A percentile compares a stretch with the other conserved stretches of the same genome.
Conservation (phyloP, 2,888 invertebrate genomes). For the Cynaeus angustus region DNA sequence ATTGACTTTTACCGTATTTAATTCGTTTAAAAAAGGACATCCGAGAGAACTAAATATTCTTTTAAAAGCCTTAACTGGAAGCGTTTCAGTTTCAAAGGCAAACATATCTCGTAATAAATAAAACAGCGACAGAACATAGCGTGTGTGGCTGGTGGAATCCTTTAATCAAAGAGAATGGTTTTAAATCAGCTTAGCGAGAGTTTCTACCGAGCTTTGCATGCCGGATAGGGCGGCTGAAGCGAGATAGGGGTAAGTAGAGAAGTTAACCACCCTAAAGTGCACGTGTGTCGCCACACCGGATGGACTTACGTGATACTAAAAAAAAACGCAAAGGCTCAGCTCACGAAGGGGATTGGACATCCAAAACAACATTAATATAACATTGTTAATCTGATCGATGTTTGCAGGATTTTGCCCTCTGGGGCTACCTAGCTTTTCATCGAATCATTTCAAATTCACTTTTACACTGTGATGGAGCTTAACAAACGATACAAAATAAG, state of each 20-base stretch:
- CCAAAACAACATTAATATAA: constrained; percentile 28
- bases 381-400: constrained; percentile 28
- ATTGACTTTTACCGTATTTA: constrained; percentile 41
- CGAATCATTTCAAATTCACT: constrained; percentile 32
- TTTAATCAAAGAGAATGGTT: constrained; percentile 66
- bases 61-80: constrained; percentile 58
- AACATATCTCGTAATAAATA: constrained; percentile 60
- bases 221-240: constrained; percentile 46
- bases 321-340: constrained; percentile 3
- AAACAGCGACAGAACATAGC: constrained; percentile 57
- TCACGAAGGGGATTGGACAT: constrained; percentile 12
- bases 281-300: constrained; percentile 35
- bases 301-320: constrained; percentile 20
- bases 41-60: constrained; percentile 47
- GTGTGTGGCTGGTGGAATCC: constrained; percentile 58
- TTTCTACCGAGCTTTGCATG: constrained; percentile 51
- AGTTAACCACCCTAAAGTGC: constrained; percentile 39
- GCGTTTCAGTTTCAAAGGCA: constrained; percentile 59
- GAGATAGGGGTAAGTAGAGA: constrained; percentile 49
- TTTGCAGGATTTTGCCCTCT: constrained; percentile 8
- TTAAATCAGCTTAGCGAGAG: constrained; percentile 64
- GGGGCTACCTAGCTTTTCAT: constrained; percentile 26
- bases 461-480: constrained; percentile 20
- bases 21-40: constrained; percentile 30
- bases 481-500: constrained; percentile 9